A percentile compares a stretch with the other conserved stretches of the same genome.
These are phyloP conservation scores for Athrips mouffetella DNA, from an alignment of 2,888 invertebrate genomes.

Conservation along the genomic window DNA sequence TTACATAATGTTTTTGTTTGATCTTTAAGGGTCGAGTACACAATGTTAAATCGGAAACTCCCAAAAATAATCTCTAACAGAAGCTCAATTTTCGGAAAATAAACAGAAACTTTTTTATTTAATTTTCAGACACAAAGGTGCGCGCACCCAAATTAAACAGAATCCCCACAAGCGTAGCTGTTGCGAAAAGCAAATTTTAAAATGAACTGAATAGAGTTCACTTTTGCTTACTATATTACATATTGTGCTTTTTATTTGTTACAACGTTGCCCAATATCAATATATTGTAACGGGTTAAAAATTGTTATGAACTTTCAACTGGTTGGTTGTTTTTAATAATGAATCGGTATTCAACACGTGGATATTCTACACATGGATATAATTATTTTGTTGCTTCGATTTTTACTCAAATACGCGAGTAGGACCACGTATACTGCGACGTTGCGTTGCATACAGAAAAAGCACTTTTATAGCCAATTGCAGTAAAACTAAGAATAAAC, in stretches of 20 bases:
- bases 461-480: too few relatives aligned
- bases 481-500: too few relatives aligned
- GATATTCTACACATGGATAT: not conserved
- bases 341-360: constrained; percentile 2
- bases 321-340: constrained; percentile 41
- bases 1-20: too few relatives aligned
- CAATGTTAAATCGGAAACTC: too few relatives aligned
- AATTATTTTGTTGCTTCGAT: not conserved
- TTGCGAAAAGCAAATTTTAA: constrained; percentile 35
- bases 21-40: too few relatives aligned
- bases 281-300: constrained; percentile 46
- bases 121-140: constrained; percentile 52
- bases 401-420: too few relatives aligned
- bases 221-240: constrained; percentile 23
- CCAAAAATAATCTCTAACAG: constrained; percentile 36
- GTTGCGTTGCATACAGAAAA: too few relatives aligned
- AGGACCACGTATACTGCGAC: too few relatives aligned
- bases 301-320: constrained; percentile 38
- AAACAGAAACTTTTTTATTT: constrained; percentile 47
- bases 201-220: constrained; percentile 28
- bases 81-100: constrained; percentile 37
- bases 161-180: constrained; percentile 27
- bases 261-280: constrained; percentile 44
- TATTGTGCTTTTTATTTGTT: constrained; percentile 29
- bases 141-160: constrained; percentile 54